Conservation (phyloP, 2,113 vertebrate genomes). For the Hemiprocne comata region DNA sequence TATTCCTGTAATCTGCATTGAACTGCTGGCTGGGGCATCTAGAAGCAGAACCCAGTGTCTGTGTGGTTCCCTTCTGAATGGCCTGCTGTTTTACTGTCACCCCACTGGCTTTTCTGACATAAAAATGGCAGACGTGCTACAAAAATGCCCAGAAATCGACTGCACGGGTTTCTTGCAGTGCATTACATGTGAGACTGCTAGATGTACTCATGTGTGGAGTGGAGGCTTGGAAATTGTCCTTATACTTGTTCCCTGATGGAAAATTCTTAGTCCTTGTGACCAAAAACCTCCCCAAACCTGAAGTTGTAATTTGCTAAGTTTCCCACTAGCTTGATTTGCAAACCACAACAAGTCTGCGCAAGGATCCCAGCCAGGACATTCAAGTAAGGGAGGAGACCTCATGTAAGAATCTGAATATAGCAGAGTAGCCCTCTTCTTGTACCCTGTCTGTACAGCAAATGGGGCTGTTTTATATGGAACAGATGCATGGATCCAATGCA, state of each 20-base stretch:
- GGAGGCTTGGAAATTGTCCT: background rate
- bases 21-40: background rate
- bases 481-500: background rate
- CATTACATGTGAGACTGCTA: background rate
- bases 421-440: background rate
- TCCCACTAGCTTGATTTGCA: background rate
- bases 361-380: background rate
- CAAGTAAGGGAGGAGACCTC: background rate
- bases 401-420: background rate
- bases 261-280: background rate
- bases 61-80: background rate
- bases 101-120: background rate
- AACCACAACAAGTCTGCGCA: background rate
- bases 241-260: background rate
- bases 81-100: background rate
- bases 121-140: background rate
- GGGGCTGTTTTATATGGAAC: background rate
- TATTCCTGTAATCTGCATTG: background rate
- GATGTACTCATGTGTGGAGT: background rate
- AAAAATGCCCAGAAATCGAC: background rate
- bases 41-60: background rate
- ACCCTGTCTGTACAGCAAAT: background rate
- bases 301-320: background rate
- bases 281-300: background rate
- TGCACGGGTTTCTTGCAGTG: background rate